Percentiles rank a stretch among this genome's conserved stretches.
Conservation (phyloP, 2,797 vertebrate genomes). For the Varecia variegata region DNA sequence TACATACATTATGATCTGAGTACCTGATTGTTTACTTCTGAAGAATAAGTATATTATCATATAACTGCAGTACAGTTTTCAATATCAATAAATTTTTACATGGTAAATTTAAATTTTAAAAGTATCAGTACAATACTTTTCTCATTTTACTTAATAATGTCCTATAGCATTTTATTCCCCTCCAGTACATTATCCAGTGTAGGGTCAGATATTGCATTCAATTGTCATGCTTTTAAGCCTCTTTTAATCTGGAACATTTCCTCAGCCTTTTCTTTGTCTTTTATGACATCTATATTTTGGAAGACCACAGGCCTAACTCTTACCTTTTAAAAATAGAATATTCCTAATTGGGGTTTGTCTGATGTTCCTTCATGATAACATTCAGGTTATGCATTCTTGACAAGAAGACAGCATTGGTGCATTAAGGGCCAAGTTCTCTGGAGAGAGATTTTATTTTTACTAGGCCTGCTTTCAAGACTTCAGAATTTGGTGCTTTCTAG, state of each 20-base stretch:
- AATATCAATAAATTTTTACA: not conserved
- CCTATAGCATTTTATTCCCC: not conserved
- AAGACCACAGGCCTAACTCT: not conserved
- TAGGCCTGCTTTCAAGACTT: too few species aligned
- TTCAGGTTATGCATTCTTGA: not conserved
- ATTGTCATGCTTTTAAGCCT: not conserved
- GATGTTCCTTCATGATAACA: not conserved
- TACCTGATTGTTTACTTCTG: conserved; percentile 7
- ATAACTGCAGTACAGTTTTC: not conserved
- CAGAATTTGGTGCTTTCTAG: too few species aligned
- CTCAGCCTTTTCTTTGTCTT: conserved; percentile 4
- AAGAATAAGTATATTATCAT: conserved; percentile 4
- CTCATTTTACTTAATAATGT: not conserved
- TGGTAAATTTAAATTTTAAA: conserved; percentile 33
- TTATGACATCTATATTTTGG: not conserved
- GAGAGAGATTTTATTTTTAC: too few species aligned
- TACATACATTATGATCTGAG: not conserved
- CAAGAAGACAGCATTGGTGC: not conserved
- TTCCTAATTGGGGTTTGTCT: not conserved
- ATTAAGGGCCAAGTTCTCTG: too few species aligned
- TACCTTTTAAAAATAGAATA: conserved; percentile 4
- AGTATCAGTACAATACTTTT: not conserved
- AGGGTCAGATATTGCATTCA: not conserved
- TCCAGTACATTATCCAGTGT: not conserved
- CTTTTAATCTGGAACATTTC: not conserved